Conservation (phyloP, 2,113 vertebrate genomes). For the Hypocryptadius cinnamomeus region DNA sequence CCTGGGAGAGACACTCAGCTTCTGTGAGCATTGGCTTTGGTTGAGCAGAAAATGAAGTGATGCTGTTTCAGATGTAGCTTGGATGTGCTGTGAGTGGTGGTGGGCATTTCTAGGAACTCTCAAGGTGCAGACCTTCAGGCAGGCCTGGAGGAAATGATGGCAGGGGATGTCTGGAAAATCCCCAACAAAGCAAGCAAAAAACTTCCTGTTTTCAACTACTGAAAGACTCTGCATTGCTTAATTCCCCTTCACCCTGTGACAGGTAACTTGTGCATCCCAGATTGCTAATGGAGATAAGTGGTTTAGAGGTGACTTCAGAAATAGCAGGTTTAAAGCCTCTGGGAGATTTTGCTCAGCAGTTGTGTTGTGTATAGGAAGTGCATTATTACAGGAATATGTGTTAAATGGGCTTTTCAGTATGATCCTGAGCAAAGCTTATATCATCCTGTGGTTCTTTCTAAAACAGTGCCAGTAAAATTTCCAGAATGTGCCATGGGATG, state of each 20-base stretch:
- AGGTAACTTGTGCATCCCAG: neutral
- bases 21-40: neutral
- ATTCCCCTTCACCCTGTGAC: neutral
- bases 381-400: neutral
- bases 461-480: neutral
- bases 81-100: neutral
- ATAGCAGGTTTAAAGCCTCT: neutral
- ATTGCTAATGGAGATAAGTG: neutral
- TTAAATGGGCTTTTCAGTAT: neutral
- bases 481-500: no score
- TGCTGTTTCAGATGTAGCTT: neutral
- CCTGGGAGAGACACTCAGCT: neutral
- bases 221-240: neutral
- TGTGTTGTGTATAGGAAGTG: neutral
- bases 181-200: neutral
- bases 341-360: neutral
- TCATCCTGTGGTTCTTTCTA: neutral
- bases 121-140: neutral
- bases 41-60: neutral
- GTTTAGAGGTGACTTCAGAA: neutral
- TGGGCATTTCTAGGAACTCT: accelerated
- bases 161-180: neutral
- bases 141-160: neutral
- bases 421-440: neutral
- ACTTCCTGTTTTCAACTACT: neutral